Evolutionary conservation across 2,888 invertebrate species (phyloP), one percentile per base, ranked within the genome.

Genomic region (Agrilus cyanescens): DNA sequence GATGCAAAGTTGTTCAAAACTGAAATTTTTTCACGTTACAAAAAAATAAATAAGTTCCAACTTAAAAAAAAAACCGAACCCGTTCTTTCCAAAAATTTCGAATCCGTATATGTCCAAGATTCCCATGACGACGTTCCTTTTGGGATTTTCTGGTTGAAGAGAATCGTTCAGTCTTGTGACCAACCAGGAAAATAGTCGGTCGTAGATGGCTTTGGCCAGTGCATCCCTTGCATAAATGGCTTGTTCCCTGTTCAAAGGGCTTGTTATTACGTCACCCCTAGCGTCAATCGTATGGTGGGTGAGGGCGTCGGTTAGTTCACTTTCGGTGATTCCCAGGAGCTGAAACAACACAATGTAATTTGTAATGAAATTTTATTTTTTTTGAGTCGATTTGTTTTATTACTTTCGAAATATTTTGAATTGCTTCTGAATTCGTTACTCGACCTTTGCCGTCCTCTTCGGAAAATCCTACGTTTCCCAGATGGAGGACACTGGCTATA

Each of bases 101-200:
- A 94, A 94, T 38, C 93, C 94, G 57, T 94, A 94, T 55, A 94
- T 94, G 63, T 94, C 93, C 51, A 94, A 68, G 52, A 94, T 87
- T 2, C 93, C 93, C 68, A 93, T 87, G 1, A 90, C 83, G 2
- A 75, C 74, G 15, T 79, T 80, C 46, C 71, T 72, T 35, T 69
- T 68, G 13, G 73, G 67, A 32, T 68, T 72, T 8, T 54, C 46
- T 0, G 82, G 75, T 42, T 80, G 76, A 16, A 90, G 67, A 0
- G 88, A 85, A 20, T 74, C 66, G 66, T 93, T 93, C 39, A 93
- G 72, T 50, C 85, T 74, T 31, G 73, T 71, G 10, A 93, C 91
- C 15, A 94, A 75, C 93, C 93, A 94, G 48, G 85, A 82, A 69
- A 94, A 94, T 50, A 91, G 73, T 40, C 90, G 77, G 59, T 90